Evolutionary conservation across 2,113 vertebrate species (phyloP).

Genomic region (Trachemys scripta): DNA sequence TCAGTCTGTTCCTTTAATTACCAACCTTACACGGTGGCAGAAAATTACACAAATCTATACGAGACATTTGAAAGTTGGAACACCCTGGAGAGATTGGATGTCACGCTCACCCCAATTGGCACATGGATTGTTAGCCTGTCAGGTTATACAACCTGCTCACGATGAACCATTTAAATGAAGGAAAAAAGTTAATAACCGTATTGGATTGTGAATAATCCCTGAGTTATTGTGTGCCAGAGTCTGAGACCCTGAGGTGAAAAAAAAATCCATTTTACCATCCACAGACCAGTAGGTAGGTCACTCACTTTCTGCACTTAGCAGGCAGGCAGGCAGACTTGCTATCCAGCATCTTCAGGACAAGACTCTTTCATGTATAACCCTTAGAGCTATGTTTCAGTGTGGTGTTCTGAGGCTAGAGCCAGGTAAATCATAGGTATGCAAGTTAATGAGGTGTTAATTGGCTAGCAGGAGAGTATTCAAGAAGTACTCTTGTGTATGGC

Average conservation of each 20-base stretch:
- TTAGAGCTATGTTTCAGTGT: accelerated
- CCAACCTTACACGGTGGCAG: background rate
- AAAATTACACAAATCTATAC: background rate
- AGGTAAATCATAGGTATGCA: background rate
- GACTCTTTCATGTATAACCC: background rate
- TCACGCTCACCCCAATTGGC: background rate
- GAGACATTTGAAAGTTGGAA: background rate
- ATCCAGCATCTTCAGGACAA: background rate
- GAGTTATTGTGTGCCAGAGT: background rate
- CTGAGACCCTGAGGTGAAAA: background rate
- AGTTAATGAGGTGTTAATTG: background rate
- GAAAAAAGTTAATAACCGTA: background rate
- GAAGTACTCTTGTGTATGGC: accelerated
- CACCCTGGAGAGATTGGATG: background rate
- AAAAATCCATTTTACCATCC: background rate
- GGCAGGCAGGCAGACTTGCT: background rate
- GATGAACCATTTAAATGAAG: background rate
- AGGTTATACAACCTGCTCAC: accelerated
- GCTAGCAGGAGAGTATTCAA: background rate
- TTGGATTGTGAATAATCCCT: background rate
- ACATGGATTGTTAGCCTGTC: background rate
- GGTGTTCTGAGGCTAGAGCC: background rate
- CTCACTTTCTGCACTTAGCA: background rate
- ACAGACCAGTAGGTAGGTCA: background rate
- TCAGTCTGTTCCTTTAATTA: background rate